These are phyloP conservation scores for Latrodectus elegans DNA, from an alignment of 2,888 invertebrate species.

Conservation along the genomic window DNA sequence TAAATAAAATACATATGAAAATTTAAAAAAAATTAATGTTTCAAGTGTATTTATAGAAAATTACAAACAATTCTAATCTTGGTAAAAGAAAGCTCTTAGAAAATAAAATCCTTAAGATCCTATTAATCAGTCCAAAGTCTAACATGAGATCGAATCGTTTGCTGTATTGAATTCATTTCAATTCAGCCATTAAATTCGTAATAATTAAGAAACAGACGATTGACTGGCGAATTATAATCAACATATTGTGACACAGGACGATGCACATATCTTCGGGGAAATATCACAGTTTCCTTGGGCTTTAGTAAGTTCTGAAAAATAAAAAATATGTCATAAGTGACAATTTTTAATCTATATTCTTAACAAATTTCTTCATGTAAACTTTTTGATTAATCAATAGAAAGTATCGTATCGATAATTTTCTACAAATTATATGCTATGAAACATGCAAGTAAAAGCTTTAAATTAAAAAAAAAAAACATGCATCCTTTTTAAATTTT, in stretches of 20 bases:
- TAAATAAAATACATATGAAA: no score
- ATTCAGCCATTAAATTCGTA: background rate
- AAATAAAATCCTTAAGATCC: background rate
- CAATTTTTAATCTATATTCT: no score
- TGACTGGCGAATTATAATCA: constrained; percentile 23
- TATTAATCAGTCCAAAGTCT: background rate
- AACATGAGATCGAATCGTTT: background rate
- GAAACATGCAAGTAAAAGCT: no score
- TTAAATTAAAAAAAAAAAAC: no score
- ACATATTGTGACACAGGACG: constrained; percentile 1
- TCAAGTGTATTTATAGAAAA: background rate
- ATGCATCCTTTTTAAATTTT: no score
- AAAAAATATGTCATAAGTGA: background rate
- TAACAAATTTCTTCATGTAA: no score
- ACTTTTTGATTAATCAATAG: no score
- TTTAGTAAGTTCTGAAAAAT: constrained; percentile 54
- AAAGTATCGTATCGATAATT: no score
- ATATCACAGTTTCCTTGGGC: constrained; percentile 67
- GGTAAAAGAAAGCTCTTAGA: background rate
- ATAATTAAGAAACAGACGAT: constrained; percentile 25
- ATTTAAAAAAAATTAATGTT: no score
- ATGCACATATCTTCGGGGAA: constrained; percentile 32
- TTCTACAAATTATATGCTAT: no score
- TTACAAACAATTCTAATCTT: background rate
- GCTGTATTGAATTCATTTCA: background rate